These are phyloP conservation scores for Carcina quercana DNA, from an alignment of 2,888 invertebrate genomes.

Conservation along the genomic window DNA sequence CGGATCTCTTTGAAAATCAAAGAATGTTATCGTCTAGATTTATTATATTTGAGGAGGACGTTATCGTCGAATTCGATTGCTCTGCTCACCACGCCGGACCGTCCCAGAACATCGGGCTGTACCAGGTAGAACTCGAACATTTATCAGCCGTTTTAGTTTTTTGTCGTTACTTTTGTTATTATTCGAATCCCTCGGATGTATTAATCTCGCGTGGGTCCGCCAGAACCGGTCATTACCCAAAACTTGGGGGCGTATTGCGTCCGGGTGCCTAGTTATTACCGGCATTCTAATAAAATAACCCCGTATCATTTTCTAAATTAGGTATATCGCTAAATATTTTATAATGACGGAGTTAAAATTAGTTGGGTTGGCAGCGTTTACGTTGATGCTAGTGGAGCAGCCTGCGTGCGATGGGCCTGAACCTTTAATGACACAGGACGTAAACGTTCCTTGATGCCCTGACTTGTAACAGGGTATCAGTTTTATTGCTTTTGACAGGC, in stretches of 20 bases:
- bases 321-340: conserved; percentile 73
- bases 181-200: conserved; percentile 64
- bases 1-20: conserved; percentile 50
- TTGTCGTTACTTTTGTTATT: conserved; percentile 64
- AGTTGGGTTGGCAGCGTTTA: conserved; percentile 52
- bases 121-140: conserved; percentile 60
- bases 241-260: conserved; percentile 69
- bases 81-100: conserved; percentile 33
- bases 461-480: conserved; percentile 25
- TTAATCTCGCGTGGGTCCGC: conserved; percentile 66
- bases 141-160: conserved; percentile 68
- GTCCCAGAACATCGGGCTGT: conserved; percentile 34
- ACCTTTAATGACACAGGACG: conserved; percentile 39
- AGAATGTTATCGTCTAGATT: conserved; percentile 65
- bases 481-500: conserved; percentile 34
- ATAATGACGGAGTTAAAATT: conserved; percentile 58
- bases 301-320: conserved; percentile 68
- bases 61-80: conserved; percentile 54
- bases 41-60: conserved; percentile 66
- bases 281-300: conserved; percentile 66
- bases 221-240: conserved; percentile 66
- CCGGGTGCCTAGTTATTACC: conserved; percentile 69
- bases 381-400: conserved; percentile 38
- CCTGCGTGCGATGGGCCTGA: conserved; percentile 30
- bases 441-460: conserved; percentile 32